A percentile compares a stretch with the other conserved stretches of the same genome.
Conservation (phyloP, 2,888 invertebrate genomes). For the Caenorhabditis uteleia region DNA sequence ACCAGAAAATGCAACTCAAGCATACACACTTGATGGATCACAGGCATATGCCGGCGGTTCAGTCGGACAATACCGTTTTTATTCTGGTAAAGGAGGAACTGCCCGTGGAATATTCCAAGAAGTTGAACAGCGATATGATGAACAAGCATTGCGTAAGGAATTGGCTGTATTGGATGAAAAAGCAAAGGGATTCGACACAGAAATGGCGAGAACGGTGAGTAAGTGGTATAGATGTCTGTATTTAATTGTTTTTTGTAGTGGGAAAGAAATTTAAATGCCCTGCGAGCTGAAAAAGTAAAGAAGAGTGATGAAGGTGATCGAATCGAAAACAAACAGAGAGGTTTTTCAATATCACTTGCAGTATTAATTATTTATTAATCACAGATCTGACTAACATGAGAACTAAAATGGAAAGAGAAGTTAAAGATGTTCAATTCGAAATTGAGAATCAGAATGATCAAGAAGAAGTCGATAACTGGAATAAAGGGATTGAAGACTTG, state of each 20-base stretch:
- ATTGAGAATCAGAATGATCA: not conserved
- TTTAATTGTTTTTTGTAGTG: too few relatives aligned
- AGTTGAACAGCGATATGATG: conserved; percentile 3
- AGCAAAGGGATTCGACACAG: not conserved
- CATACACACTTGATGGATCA: conserved; percentile 43
- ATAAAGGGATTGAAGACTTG: conserved; percentile 5
- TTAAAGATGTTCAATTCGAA: not conserved
- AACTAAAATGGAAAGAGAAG: conserved; percentile 2
- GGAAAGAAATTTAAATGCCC: too few relatives aligned
- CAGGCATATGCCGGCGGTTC: conserved; percentile 29
- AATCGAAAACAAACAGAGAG: not conserved
- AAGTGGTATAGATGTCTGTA: too few relatives aligned
- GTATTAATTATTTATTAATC: too few relatives aligned
- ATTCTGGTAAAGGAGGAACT: conserved; percentile 3
- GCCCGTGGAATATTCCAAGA: conserved; percentile 8
- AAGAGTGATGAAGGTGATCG: not conserved
- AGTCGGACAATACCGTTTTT: conserved; percentile 30
- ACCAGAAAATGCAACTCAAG: conserved; percentile 39
- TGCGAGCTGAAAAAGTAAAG: too few relatives aligned
- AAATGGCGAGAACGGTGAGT: not conserved
- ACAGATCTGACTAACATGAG: not conserved
- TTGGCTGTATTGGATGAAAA: not conserved
- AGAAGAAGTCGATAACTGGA: not conserved
- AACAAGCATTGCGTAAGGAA: not conserved
- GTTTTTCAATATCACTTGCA: too few relatives aligned